Percentiles rank a stretch among this genome's conserved stretches.
Conservation (phyloP, 2,113 vertebrate species). For the Actinemys pallida region DNA sequence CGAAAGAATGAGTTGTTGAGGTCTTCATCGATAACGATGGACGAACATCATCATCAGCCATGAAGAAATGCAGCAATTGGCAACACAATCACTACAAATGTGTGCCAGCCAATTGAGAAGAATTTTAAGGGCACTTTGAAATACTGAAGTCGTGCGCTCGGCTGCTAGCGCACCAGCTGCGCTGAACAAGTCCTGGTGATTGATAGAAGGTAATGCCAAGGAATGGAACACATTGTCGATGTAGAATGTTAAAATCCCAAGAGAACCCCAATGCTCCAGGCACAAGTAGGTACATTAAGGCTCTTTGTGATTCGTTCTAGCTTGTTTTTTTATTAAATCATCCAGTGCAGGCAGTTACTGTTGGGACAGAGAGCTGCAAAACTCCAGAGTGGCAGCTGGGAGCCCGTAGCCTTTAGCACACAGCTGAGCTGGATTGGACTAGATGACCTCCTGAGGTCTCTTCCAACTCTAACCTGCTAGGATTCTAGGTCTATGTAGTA, state of each 20-base stretch:
- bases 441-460: too few relatives aligned
- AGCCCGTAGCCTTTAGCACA: too few relatives aligned
- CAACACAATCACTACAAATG: not conserved
- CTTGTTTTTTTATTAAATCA: not conserved
- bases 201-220: not conserved
- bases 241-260: not conserved
- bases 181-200: not conserved
- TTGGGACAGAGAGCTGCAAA: not conserved
- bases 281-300: not conserved
- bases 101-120: not conserved
- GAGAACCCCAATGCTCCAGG: not conserved
- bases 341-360: not conserved
- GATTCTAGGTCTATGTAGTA: not conserved
- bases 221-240: not conserved
- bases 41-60: not conserved
- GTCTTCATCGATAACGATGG: too few relatives aligned
- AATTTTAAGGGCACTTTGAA: not conserved
- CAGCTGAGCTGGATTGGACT: too few relatives aligned
- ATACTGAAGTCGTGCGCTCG: not conserved
- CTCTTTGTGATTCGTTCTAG: not conserved
- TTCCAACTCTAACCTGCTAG: too few relatives aligned
- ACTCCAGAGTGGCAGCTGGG: not conserved
- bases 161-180: not conserved
- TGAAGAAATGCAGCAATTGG: not conserved
- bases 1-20: too few relatives aligned